Base-by-base conservation (phyloP, 2,797 vertebrate species). In the Phrynocephalus guinanensis region DNA sequence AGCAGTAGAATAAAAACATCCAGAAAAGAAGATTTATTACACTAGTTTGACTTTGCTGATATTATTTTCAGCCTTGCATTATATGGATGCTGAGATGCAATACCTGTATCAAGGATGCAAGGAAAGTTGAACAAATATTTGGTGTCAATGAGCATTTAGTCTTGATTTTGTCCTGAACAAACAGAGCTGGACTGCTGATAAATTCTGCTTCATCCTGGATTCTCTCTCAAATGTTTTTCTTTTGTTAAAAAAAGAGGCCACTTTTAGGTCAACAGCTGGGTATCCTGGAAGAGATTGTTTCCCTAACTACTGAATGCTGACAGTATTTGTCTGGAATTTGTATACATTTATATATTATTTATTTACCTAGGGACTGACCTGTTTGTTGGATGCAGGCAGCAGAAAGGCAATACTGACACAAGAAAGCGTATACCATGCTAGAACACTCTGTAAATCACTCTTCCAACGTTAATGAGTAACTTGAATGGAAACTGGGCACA, bases 401-500 rank as follows among this genome's bases (percentile, higher is more conserved):
- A 81, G 70, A 86, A 86, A 28, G 52, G 52, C 33, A 63, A 15
- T 63, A 22, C 15, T 73, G 78, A 50, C 48, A 72, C 26, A 15
- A 79, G 78, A 50, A 66, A n/a, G 38, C 85, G 66, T 81, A 50
- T 66, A 81, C 80, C 78, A 48, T 72, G 38, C 52, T 73, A 28
- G 30, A 22, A 11, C 70, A 63, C 50, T 52, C 66, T 79, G 48
- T 68, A 63, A 83, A 88, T 56, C 50, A 79, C 22, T 5, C 50
- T 83, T 88, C 79, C n/a, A 50, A 44, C 18, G 48, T 83, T 71
- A 78, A 78, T 78, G 66, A 70, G 30, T n/a, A 78, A 24, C 33
- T 44, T 63, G 33, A 83, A 78, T 83, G 70, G 66, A 83, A 82
- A 76, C 22, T 68, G 22, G 30, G 30, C 75, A 50, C 81, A 83